Evolutionary conservation across 2,888 invertebrate genomes (phyloP), one percentile per base, ranked within the genome.

Genomic region (Caprella mutica): DNA sequence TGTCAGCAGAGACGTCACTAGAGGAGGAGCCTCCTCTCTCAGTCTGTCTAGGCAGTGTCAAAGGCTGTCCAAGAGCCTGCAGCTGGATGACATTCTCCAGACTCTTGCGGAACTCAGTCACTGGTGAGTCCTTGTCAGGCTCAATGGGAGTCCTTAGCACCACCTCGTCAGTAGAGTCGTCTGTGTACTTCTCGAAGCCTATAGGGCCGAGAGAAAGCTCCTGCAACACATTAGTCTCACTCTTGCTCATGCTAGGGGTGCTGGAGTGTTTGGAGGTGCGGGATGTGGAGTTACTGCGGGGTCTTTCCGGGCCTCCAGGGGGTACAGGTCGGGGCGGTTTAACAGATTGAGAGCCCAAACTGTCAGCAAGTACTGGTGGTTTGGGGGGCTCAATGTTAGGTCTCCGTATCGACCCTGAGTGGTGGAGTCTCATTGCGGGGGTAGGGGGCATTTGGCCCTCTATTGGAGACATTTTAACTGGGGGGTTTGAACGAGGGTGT

Each of bases 331-430:
- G 6, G 17, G 40, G 40, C 12, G 6, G 40, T 17, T 17, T 6
- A 40, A 40, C 40, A n/a, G 19, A n/a, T n/a, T n/a, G n/a, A n/a
- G n/a, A n/a, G n/a, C n/a, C n/a, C n/a, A n/a, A n/a, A n/a, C n/a
- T 14, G 19, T 9, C 5, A 48, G 26, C 27, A 24, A 23, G 35
- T 9, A 43, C 52, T 26, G 62, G 62, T 29, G 62, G 62, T 35
- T 59, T 62, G 24, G 60, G 64, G 23, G 64, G 64, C 35, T 64
- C 60, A 3, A 56, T 52, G 19, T 58, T 59, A 3, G 59, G 59
- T 50, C 64, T 46, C 39, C 57, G n/a, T 29, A 51, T 27, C 21
- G 27, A 24, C 38, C 26, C 24, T 12, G 30, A 30, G 14, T 17
- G 23, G n/a, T 51, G 51, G 27, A 42, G 21, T 21, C 39, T 8